A percentile compares a stretch with the other conserved stretches of the same genome.
phyloP scores from a whole-genome alignment of 2,888 invertebrate genomes.

The Ariolimax columbianus region DNA sequence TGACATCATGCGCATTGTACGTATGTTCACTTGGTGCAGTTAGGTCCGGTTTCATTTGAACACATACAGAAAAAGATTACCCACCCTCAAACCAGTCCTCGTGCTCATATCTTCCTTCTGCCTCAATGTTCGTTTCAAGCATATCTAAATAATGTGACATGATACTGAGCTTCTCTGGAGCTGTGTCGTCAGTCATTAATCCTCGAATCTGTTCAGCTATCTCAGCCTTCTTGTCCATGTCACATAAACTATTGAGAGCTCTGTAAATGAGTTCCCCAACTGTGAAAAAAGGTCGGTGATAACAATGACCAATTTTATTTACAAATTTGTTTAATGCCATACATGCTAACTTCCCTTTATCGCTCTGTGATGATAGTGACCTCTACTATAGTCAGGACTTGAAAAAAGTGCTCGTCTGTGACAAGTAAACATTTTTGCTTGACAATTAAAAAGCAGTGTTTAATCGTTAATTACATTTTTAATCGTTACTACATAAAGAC shows the following conservation, averaged over 20 bases:
- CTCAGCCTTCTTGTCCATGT: conserved; percentile 62
- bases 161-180: conserved; percentile 69
- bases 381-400: too few species aligned
- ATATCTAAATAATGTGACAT: conserved; percentile 71
- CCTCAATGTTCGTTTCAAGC: conserved; percentile 65
- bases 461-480: too few species aligned
- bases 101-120: conserved; percentile 66
- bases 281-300: conserved; percentile 47
- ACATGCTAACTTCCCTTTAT: too few species aligned
- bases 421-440: too few species aligned
- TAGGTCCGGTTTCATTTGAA: too few species aligned
- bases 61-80: neutral
- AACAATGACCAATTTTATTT: neutral
- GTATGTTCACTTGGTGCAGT: too few species aligned
- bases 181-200: conserved; percentile 64
- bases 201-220: conserved; percentile 70
- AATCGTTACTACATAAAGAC: too few species aligned
- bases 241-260: conserved; percentile 65
- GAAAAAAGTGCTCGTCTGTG: too few species aligned
- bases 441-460: too few species aligned
- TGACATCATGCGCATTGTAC: too few species aligned
- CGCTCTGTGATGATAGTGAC: too few species aligned
- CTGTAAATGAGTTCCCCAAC: conserved; percentile 69
- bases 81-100: conserved; percentile 74
- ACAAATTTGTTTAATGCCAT: neutral